Percentiles rank a stretch among this genome's conserved stretches.
These are phyloP conservation scores for Albula glossodonta DNA, from an alignment of 2,113 vertebrate genomes.

Conservation along the genomic window DNA sequence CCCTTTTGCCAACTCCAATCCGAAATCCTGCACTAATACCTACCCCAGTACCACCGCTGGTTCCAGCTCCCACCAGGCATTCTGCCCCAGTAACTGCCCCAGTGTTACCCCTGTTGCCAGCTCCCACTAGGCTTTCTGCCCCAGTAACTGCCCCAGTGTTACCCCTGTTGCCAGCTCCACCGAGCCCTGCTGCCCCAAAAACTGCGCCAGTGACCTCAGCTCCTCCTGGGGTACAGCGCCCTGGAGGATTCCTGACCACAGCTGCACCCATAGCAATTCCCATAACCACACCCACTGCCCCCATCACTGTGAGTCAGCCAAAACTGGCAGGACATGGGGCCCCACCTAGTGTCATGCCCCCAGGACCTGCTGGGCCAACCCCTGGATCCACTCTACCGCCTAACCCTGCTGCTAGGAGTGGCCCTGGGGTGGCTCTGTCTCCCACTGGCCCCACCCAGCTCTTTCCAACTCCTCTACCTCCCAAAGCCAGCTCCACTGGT, in stretches of 20 bases:
- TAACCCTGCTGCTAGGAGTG: not conserved
- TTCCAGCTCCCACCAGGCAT: not conserved
- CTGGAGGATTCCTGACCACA: not conserved
- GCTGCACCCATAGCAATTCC: not conserved
- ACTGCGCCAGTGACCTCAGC: not conserved
- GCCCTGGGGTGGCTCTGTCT: not conserved
- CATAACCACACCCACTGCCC: not conserved
- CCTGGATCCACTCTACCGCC: not conserved
- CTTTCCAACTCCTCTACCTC: not conserved
- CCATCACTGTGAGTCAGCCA: too few relatives aligned
- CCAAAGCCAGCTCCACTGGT: not conserved
- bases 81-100: not conserved
- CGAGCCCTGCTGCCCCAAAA: not conserved
- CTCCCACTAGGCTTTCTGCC: not conserved
- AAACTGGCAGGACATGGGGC: not conserved
- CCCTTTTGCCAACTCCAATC: not conserved
- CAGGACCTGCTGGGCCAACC: not conserved
- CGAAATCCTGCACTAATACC: not conserved
- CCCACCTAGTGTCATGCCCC: not conserved
- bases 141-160: not conserved
- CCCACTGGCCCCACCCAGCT: not conserved
- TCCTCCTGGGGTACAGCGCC: not conserved
- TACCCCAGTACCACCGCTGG: not conserved
- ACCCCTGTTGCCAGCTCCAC: not conserved
- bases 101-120: slow-evolving; percentile 1